Base-by-base conservation (phyloP, 2,113 vertebrate genomes). In the Pygoscelis adeliae region DNA sequence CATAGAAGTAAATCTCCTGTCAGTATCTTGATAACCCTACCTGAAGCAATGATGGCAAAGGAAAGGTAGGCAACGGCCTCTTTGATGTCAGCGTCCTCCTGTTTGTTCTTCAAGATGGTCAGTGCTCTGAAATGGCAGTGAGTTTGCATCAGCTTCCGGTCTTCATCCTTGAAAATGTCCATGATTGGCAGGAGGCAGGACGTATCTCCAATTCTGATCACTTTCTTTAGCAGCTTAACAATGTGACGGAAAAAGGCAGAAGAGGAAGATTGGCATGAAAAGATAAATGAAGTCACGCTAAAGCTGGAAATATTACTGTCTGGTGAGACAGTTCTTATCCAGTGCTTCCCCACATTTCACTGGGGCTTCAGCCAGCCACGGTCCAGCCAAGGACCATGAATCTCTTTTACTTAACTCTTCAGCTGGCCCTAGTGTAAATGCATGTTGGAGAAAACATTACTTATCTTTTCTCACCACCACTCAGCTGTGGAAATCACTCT, bases 1-100 rank as follows among this genome's bases (percentile, higher is more conserved):
- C 25, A 15, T 1, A 40, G 21, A 81, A 61, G 21, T 46, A 62
- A 32, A 59, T 70, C 52, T 77, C 27, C 74, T 55, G 3, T 25
- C 21, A 12, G 53, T 19, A 32, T 40, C 27, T 26, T 21, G 15
- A 14, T 46, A 63, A 36, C 67, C 94, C 94, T 95, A 99, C 99
- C 99, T 93, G 99, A 98, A 71, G 99, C 98, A 53, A 99, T 99
- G 96, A 99, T 99, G 91, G 99, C 99, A 84, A 99, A 98, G 58
- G 99, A 99, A 40, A 99, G 99, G 94, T 99, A 99, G 10, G 98
- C 96, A 69, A 99, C 98, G 66, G 99, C 99, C 94, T 99, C 99
- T 88, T 97, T 99, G 86, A 99, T 84, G 67, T 93, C 97, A n/a
- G 88, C 85, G 26, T 96, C 98, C 1, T 97, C 98, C 87, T 65